These are phyloP conservation scores for Drosophila diplacantha DNA, from an alignment of 2,888 invertebrate genomes.

Conservation along the genomic window DNA sequence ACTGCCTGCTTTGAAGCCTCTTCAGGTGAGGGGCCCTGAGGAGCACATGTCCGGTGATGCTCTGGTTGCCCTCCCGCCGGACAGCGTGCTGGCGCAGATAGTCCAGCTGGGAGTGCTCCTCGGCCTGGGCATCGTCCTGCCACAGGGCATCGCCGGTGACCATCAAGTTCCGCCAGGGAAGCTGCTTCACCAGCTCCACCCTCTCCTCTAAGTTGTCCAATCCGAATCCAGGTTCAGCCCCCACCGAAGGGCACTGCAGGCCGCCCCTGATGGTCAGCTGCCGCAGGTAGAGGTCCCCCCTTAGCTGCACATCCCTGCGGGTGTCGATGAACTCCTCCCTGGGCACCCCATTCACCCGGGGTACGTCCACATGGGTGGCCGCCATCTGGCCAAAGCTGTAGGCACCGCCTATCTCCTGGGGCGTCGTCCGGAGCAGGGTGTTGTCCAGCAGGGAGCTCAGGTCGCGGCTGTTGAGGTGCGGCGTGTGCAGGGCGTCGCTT, in stretches of 20 bases:
- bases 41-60: conserved; percentile 67
- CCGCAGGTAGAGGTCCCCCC: conserved; percentile 57
- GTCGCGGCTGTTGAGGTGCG: conserved; percentile 53
- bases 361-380: conserved; percentile 63
- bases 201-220: conserved; percentile 26
- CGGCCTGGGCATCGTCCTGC: conserved; percentile 15
- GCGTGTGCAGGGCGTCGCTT: conserved; percentile 49
- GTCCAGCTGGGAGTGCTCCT: conserved; percentile 39
- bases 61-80: conserved; percentile 54
- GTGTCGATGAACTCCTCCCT: conserved; percentile 61
- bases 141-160: conserved; percentile 66
- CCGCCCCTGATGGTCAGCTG: conserved; percentile 57
- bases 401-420: conserved; percentile 65
- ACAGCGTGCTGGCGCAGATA: conserved; percentile 72
- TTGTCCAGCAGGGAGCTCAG: conserved; percentile 62
- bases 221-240: conserved; percentile 38
- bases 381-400: conserved; percentile 58
- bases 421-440: conserved; percentile 57
- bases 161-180: conserved; percentile 58
- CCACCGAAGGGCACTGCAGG: conserved; percentile 43
- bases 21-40: conserved; percentile 54
- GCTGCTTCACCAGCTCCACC: conserved; percentile 41
- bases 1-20: conserved; percentile 47
- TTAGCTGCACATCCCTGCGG: conserved; percentile 42
- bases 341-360: conserved; percentile 55